Evolutionary conservation across 92 coral and sea anemone species (phyloP).

Genomic region (Porites rus): DNA sequence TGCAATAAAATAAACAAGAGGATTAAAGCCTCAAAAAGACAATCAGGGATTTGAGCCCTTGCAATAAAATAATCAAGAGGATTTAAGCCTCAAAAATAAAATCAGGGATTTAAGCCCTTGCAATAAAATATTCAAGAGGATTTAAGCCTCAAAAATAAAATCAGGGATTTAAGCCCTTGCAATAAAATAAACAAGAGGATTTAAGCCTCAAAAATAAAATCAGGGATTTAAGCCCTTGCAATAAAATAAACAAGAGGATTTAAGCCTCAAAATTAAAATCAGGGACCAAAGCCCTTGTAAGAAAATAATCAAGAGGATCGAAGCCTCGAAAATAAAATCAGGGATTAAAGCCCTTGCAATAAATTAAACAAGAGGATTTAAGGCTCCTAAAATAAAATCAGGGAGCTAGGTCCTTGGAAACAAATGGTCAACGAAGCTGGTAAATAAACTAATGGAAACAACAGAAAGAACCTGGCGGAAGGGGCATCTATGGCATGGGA

Average conservation of each 20-base stretch:
- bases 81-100: slow-evolving; percentile 1
- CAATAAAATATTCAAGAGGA: neutral
- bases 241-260: no score
- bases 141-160: no score
- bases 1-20: neutral
- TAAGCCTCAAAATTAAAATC: neutral
- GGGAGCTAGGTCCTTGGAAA: slow-evolving; percentile 38
- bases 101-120: neutral
- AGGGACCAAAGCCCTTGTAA: neutral
- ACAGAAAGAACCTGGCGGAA: neutral
- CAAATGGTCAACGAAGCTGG: neutral
- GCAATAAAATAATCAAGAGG: no score
- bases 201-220: no score
- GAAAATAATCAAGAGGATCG: neutral
- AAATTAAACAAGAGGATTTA: neutral
- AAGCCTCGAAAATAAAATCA: no score
- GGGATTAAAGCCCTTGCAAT: slow-evolving; percentile 11
- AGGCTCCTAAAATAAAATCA: slow-evolving; percentile 5
- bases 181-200: no score
- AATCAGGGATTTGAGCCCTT: no score
- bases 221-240: neutral
- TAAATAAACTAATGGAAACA: neutral
- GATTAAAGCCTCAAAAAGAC: neutral
- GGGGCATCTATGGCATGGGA: neutral
- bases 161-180: no score